Percentiles rank a stretch among this genome's conserved stretches.
Conservation (phyloP, 2,888 invertebrate genomes). For the Thecophora atra region DNA sequence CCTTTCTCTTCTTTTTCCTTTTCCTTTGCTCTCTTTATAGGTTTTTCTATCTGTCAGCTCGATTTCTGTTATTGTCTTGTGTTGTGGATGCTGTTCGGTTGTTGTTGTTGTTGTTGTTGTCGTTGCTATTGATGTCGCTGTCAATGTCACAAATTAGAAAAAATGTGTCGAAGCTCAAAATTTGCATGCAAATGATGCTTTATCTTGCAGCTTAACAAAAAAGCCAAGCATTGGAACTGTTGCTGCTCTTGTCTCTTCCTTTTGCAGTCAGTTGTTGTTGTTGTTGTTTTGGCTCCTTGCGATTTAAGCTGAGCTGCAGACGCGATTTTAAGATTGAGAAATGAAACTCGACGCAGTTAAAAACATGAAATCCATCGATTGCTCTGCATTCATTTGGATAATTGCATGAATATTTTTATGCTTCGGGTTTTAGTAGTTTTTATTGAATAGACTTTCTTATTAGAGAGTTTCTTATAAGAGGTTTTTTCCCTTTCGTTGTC, state of each 20-base stretch:
- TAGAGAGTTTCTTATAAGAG: neutral
- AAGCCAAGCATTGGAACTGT: neutral
- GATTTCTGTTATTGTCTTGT: neutral
- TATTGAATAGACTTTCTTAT: neutral
- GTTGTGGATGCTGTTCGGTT: neutral
- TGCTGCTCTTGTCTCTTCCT: neutral
- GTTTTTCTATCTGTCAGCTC: too few relatives aligned
- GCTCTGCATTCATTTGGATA: neutral
- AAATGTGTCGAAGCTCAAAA: constrained; percentile 25
- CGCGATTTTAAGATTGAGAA: neutral
- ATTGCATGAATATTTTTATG: neutral
- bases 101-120: constrained; percentile 6
- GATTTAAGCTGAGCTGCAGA: neutral
- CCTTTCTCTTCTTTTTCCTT: too few relatives aligned
- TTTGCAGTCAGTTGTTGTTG: constrained; percentile 8
- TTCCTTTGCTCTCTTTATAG: too few relatives aligned
- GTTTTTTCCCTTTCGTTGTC: neutral
- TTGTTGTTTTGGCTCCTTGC: constrained; percentile 16
- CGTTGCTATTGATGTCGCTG: constrained; percentile 12
- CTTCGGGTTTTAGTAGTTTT: neutral
- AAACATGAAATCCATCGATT: constrained; percentile 15
- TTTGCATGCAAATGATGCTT: constrained; percentile 26
- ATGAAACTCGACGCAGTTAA: neutral
- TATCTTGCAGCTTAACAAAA: neutral
- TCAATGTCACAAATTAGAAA: constrained; percentile 8